Conservation (phyloP, 2,113 vertebrate genomes). For the Rhinogobius similis region DNA sequence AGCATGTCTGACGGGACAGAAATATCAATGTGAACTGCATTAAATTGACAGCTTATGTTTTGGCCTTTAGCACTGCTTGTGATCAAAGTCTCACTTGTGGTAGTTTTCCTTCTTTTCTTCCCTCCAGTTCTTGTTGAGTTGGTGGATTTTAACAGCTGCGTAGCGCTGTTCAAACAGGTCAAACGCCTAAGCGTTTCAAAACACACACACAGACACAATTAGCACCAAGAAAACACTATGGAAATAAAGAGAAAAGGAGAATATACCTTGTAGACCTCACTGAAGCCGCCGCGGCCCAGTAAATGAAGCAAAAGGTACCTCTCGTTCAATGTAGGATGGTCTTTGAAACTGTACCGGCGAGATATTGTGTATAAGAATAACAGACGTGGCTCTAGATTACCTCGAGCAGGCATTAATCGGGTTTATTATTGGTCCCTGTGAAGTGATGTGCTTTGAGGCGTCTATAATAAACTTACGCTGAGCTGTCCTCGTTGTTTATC, state of each 20-base stretch:
- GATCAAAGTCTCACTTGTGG: slow-evolving; percentile 87
- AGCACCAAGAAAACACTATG: neutral
- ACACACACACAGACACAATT: neutral
- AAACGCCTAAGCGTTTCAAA: slow-evolving; percentile 84
- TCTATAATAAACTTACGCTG: slow-evolving; percentile 81
- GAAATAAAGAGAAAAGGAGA: neutral
- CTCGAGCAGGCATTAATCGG: neutral
- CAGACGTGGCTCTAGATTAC: neutral
- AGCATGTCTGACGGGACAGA: slow-evolving; percentile 86
- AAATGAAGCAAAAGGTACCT: slow-evolving; percentile 96
- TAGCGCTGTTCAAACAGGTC: slow-evolving; percentile 99
- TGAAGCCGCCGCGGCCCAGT: slow-evolving; percentile 98
- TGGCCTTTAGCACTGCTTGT: neutral
- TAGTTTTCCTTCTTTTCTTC: slow-evolving; percentile 99
- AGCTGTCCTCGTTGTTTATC: slow-evolving; percentile 99
- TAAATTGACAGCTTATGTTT: slow-evolving; percentile 11
- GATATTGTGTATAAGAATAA: neutral
- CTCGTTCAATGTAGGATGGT: slow-evolving; percentile 98
- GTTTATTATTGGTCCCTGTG: neutral
- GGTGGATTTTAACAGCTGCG: slow-evolving; percentile 98
- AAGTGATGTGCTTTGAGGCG: neutral
- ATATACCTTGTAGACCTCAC: slow-evolving; percentile 97
- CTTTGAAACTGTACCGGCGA: slow-evolving; percentile 89
- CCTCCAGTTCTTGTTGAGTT: slow-evolving; percentile 99
- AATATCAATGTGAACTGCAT: slow-evolving; percentile 10